phyloP scores from a whole-genome alignment of 2,888 invertebrate genomes.

The Oeneis ivallda region DNA sequence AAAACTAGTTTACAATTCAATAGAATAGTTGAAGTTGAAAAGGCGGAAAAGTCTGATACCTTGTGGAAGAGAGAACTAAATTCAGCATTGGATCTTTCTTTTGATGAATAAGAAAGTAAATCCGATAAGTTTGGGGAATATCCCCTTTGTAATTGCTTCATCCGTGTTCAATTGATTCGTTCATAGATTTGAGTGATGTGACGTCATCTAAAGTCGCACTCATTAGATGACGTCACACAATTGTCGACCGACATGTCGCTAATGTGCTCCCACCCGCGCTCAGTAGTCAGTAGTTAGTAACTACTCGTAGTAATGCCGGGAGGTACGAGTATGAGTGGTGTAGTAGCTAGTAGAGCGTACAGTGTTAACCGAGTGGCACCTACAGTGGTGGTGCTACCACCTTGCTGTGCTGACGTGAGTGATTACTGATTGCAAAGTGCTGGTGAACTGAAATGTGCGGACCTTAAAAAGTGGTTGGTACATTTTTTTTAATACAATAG shows the following conservation, averaged over 20 bases:
- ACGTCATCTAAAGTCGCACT: neutral
- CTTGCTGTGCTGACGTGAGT: neutral
- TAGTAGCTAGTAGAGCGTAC: neutral
- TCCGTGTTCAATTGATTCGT: too few relatives aligned
- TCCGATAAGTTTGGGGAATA: too few relatives aligned
- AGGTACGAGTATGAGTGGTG: too few relatives aligned
- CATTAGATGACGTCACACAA: neutral
- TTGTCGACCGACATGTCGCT: neutral
- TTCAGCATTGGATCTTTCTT: too few relatives aligned
- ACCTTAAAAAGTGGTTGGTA: conserved; percentile 6
- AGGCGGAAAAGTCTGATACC: too few relatives aligned
- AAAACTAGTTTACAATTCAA: too few relatives aligned
- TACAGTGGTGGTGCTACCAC: conserved; percentile 1
- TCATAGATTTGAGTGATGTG: neutral
- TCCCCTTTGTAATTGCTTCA: too few relatives aligned
- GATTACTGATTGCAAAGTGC: neutral
- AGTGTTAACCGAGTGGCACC: neutral
- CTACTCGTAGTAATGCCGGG: neutral
- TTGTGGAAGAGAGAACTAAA: too few relatives aligned
- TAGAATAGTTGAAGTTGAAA: too few relatives aligned
- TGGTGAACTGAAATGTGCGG: conserved; percentile 2
- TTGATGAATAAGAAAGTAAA: too few relatives aligned
- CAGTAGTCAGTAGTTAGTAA: neutral
- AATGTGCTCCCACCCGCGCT: neutral
- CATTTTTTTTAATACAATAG: too few relatives aligned